Base-by-base conservation (phyloP, 2,113 vertebrate genomes). In the Rhinichthys klamathensis region DNA sequence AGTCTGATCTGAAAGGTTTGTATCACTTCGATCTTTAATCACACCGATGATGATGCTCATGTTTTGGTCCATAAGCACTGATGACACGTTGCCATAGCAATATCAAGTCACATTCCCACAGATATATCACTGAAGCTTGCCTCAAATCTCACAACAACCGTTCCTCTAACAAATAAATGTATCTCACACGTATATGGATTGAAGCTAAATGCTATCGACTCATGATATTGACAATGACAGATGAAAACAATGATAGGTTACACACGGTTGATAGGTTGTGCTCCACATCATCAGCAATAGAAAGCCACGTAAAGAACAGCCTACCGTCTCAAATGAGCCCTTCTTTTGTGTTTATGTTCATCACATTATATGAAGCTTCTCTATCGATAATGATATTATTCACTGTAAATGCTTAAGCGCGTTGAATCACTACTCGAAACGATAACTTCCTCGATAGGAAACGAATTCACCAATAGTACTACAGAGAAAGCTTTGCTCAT, bases 271-370 rank as follows among this genome's bases (percentile, higher is more conserved):
- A 21, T 35, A 41, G 41, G 27, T 30, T 21, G 44, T 35, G 63
- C 63, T 67, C 41, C 61, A 82, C 61, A 69, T 63, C 41, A 69
- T 63, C 41, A 69, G 25, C 63, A 69, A 82, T 9, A 69, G 10
- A 49, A 82, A 35, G n/a, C 46, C 78, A 65, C 58, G 60, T 35
- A 23, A 51, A 81, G 8, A 35, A 58, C 35, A 80, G 67, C 84
- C 84, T 86, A 86, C 84, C 84, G 84, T 86, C 23, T 63, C 21
- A 79, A 60, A 46, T 65, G 21, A 85, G 38, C 32, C 54, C 44
- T 27, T 49, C 27, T 16, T 80, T 73, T 51, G 77, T 25, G 35
- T 60, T 63, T 73, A 44, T 56, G 80, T 72, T 60, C 58, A 73
- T 70, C 21, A 61, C 21, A 54, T 77, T 78, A 38, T 44, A 54